Base-by-base conservation (phyloP, 1,140 invertebrate genomes). In the Zophobas atratus region DNA sequence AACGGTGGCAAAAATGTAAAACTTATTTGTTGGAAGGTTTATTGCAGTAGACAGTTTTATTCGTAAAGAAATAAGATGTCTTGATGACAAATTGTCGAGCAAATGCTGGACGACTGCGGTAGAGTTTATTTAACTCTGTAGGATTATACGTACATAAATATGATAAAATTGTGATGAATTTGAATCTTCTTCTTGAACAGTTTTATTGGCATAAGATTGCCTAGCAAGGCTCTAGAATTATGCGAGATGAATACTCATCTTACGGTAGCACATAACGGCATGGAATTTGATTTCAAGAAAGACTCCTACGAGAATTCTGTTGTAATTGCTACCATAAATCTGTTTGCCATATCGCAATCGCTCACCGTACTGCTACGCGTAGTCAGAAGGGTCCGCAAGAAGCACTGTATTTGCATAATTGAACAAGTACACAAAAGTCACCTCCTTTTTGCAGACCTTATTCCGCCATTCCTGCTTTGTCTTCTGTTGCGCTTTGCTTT, bases 391-490 rank as follows among this genome's bases (percentile, higher is more conserved):
- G 74, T 76, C 70, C 49, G 38, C 70, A 79, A 79, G 77, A 79
- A 79, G 77, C 51, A 72, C 35, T 71, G 63, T 70, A 79, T 79
- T 79, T 79, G 74, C 77, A 79, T 79, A 79, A 79, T 79, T 79
- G 77, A 79, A 79, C 71, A 79, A 79, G 77, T 79, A 79, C 73
- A 79, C 53, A 70, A 79, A 79, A 79, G 73, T 79, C 70, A 79
- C 77, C 77, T 67, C 73, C 72, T 79, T 57, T 79, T 71, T 71
- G 63, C 71, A 75, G 60, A 70, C 56, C 77, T 60, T 70, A 73
- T 78, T 78, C 46, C 73, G 56, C 74, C 70, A 78, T 78, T 79
- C 70, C 70, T 79, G 75, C 75, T 79, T 79, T 67, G 73, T 76
- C 55, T 38, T 56, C 73, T 76, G 71, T 74, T 75, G 63, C 60